These are phyloP conservation scores for Burhinus bistriatus DNA, from an alignment of 2,113 vertebrate genomes.

Conservation along the genomic window DNA sequence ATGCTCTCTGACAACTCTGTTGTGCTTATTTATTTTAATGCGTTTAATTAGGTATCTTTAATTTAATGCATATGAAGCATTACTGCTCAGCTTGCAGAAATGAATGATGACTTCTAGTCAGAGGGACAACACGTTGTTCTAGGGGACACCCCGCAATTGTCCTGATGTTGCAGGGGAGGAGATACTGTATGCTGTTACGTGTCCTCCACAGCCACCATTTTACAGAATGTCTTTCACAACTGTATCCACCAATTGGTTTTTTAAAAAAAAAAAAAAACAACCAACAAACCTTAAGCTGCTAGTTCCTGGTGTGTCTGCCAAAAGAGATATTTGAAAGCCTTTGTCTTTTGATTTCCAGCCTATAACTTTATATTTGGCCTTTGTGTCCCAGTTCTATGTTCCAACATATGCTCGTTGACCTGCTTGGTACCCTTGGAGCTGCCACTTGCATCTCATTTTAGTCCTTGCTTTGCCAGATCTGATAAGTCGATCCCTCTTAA, in stretches of 20 bases:
- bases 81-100: not conserved
- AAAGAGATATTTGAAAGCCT: not conserved
- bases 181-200: rapidly evolving
- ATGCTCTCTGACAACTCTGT: not conserved
- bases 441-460: not conserved
- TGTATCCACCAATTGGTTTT: not conserved
- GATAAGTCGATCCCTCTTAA: not conserved
- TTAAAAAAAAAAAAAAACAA: not conserved
- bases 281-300: not conserved
- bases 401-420: rapidly evolving
- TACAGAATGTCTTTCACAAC: not conserved
- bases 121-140: rapidly evolving
- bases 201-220: not conserved
- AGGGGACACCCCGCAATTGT: not conserved
- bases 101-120: not conserved
- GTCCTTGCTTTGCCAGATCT: not conserved
- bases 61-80: not conserved
- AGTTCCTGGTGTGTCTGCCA: not conserved
- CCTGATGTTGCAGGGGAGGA: not conserved
- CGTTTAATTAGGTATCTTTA: not conserved
- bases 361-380: not conserved
- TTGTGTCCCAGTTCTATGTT: not conserved
- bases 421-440: not conserved
- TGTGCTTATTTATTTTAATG: not conserved
- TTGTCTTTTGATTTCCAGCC: not conserved